Evolutionary conservation across 2,113 vertebrate species (phyloP).

Genomic region (Perognathus longimembris): DNA sequence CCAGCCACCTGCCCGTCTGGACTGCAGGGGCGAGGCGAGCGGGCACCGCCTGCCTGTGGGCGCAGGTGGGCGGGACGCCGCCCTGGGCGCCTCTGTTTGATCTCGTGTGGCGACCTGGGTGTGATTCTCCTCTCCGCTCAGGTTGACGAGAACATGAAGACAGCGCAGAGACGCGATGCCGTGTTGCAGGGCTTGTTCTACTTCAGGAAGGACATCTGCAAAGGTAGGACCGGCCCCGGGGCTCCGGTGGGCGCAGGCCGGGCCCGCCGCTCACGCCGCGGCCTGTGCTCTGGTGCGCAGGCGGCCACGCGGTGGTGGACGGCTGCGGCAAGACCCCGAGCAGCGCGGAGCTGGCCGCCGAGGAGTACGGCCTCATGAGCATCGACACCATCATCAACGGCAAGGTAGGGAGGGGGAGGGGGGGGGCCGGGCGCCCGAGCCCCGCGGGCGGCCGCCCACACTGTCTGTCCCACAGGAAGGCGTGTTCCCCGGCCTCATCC

Average conservation of each 20-base stretch:
- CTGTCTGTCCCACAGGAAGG: constrained; percentile 90
- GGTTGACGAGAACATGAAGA: constrained; percentile 99
- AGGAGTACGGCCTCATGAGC: constrained; percentile 96
- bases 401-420: constrained; percentile 88
- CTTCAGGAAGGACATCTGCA: constrained; percentile 97
- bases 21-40: too few relatives aligned
- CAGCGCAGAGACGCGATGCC: constrained; percentile 96
- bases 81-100: background rate
- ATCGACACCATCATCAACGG: constrained; percentile 99
- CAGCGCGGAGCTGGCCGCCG: constrained; percentile 85
- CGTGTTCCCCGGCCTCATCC: constrained; percentile 97
- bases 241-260: too few relatives aligned
- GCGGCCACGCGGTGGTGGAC: constrained; percentile 92
- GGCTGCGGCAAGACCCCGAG: constrained; percentile 89
- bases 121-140: constrained; percentile 75
- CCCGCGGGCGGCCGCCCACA: too few relatives aligned
- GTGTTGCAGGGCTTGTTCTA: constrained; percentile 96
- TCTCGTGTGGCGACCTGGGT: background rate
- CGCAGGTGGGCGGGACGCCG: too few relatives aligned
- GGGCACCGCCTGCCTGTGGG: too few relatives aligned
- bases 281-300: constrained; percentile 80
- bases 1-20: too few relatives aligned
- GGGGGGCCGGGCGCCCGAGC: too few relatives aligned
- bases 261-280: too few relatives aligned
- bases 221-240: constrained; percentile 87